phyloP scores from a whole-genome alignment of 2,888 invertebrate species.

The Ligdia adustata region DNA sequence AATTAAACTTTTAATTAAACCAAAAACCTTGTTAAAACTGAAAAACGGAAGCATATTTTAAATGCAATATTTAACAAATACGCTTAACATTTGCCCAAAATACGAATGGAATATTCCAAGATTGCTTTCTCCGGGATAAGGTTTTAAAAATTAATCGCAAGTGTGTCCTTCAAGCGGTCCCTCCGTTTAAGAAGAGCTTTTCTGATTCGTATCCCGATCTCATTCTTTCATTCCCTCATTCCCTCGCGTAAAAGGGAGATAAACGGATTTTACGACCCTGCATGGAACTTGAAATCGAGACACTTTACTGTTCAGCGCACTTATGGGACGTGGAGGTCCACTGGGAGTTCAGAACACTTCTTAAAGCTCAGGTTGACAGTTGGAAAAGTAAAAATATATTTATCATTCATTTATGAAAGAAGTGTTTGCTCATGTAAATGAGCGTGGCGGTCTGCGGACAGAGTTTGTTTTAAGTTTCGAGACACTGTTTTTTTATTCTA shows the following conservation, averaged over 20 bases:
- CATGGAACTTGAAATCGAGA: slow-evolving; percentile 53
- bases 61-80: too few relatives aligned
- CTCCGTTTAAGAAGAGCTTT: slow-evolving; percentile 29
- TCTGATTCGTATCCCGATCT: slow-evolving; percentile 40
- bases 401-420: slow-evolving; percentile 19
- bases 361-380: slow-evolving; percentile 40
- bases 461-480: slow-evolving; percentile 5
- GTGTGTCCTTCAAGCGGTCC: slow-evolving; percentile 27
- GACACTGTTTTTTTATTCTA: too few relatives aligned
- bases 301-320: slow-evolving; percentile 62
- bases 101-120: slow-evolving; percentile 1
- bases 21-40: too few relatives aligned
- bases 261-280: slow-evolving; percentile 51
- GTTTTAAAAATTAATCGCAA: slow-evolving; percentile 33
- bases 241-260: slow-evolving; percentile 42
- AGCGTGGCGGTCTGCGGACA: neutral
- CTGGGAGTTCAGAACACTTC: slow-evolving; percentile 41
- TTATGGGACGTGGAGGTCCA: slow-evolving; percentile 51
- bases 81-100: too few relatives aligned
- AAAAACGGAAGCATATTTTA: too few relatives aligned
- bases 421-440: slow-evolving; percentile 15
- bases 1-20: too few relatives aligned
- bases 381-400: slow-evolving; percentile 36
- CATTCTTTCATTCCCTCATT: slow-evolving; percentile 41
- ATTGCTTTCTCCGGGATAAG: slow-evolving; percentile 24